These are phyloP conservation scores for Morone saxatilis DNA, from an alignment of 2,113 vertebrate genomes.

Conservation along the genomic window DNA sequence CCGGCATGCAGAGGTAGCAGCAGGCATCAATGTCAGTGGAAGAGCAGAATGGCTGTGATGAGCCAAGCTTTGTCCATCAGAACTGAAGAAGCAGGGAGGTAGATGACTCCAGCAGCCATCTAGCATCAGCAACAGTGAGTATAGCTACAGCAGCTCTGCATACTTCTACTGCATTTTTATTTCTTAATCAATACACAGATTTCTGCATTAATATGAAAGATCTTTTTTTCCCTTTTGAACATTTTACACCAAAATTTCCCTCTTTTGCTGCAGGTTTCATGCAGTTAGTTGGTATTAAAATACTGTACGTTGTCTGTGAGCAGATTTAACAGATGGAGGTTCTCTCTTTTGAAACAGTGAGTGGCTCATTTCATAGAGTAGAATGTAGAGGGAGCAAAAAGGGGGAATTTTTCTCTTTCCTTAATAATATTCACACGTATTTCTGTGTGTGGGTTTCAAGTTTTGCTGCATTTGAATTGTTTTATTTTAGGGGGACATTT, in stretches of 20 bases:
- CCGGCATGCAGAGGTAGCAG: neutral
- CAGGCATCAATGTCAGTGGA: neutral
- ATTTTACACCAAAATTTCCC: neutral
- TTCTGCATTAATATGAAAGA: neutral
- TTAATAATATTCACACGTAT: slow-evolving; percentile 54
- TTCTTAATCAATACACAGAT: neutral
- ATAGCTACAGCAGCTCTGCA: slow-evolving; percentile 6
- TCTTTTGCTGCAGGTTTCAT: slow-evolving; percentile 7
- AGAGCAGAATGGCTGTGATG: neutral
- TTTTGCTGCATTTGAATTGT: slow-evolving; percentile 33
- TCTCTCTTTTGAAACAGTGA: slow-evolving; percentile 22
- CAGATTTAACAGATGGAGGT: slow-evolving; percentile 42
- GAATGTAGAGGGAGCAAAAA: slow-evolving; percentile 21
- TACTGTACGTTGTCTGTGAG: slow-evolving; percentile 5
- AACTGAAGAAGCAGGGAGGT: neutral
- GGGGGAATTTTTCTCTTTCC: slow-evolving; percentile 36
- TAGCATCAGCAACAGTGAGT: slow-evolving; percentile 1
- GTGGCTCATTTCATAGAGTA: slow-evolving; percentile 61
- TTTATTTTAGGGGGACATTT: slow-evolving; percentile 36
- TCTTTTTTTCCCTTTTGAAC: neutral
- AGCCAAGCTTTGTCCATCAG: neutral
- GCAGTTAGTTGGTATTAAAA: slow-evolving; percentile 22
- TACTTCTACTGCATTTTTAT: neutral
- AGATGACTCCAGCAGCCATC: neutral
- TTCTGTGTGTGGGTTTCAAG: slow-evolving; percentile 53